A percentile compares a stretch with the other conserved stretches of the same genome.
These are phyloP conservation scores for Sciaenops ocellatus DNA, from an alignment of 2,797 vertebrate genomes.

Conservation along the genomic window DNA sequence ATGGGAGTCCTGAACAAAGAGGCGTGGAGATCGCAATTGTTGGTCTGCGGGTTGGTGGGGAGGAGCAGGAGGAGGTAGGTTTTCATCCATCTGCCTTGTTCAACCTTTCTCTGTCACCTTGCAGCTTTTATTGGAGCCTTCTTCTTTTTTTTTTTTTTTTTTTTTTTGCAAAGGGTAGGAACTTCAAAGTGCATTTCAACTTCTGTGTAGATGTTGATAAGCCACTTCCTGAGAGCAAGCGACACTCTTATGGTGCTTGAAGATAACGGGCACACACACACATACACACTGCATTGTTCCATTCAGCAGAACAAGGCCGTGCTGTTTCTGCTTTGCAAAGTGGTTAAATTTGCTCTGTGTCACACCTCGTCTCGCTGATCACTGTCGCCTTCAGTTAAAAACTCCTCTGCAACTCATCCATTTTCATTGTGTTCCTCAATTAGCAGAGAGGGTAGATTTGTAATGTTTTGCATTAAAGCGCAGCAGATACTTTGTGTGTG, in stretches of 20 bases:
- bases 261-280: slow-evolving; percentile 49
- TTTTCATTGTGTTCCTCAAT: slow-evolving; percentile 41
- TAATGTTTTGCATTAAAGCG: slow-evolving; percentile 28
- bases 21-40: slow-evolving; percentile 78
- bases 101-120: slow-evolving; percentile 82
- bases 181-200: slow-evolving; percentile 76
- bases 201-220: slow-evolving; percentile 72
- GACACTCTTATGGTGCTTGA: slow-evolving; percentile 50
- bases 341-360: slow-evolving; percentile 40
- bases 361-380: slow-evolving; percentile 41
- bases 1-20: slow-evolving; percentile 83
- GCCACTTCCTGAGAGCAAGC: slow-evolving; percentile 65
- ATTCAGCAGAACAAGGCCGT: slow-evolving; percentile 24
- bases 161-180: slow-evolving; percentile 32
- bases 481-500: slow-evolving; percentile 21
- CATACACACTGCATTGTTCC: slow-evolving; percentile 38
- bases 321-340: slow-evolving; percentile 44
- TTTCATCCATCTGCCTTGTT: slow-evolving; percentile 72
- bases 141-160: slow-evolving; percentile 19
- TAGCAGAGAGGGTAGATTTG: not conserved
- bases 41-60: slow-evolving; percentile 72
- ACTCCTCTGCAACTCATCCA: slow-evolving; percentile 30
- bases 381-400: slow-evolving; percentile 29
- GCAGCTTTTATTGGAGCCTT: slow-evolving; percentile 60
- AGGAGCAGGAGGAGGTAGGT: slow-evolving; percentile 67